phyloP scores from a whole-genome alignment of 2,888 invertebrate species.

The Eupithecia exiguata region DNA sequence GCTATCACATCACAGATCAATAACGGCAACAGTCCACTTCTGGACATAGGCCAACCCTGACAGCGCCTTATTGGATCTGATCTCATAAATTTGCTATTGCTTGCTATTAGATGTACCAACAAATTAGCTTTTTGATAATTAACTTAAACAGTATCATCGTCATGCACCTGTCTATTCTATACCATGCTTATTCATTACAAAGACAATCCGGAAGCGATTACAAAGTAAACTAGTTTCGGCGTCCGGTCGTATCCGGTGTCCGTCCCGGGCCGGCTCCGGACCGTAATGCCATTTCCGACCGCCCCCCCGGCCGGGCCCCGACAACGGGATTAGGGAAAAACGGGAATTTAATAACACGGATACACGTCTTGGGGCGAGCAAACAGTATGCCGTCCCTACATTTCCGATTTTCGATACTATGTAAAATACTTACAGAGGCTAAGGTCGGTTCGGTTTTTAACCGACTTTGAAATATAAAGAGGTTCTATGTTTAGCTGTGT shows the following conservation, averaged over 20 bases:
- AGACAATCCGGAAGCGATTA: not conserved
- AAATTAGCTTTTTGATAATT: not conserved
- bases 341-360: constrained; percentile 49
- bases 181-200: not conserved
- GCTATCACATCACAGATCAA: not conserved
- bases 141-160: not conserved
- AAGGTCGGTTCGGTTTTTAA: not conserved
- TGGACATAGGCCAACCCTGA: not conserved
- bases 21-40: not conserved
- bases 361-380: constrained; percentile 65
- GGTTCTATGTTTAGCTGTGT: not conserved
- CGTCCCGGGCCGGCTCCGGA: constrained; percentile 59
- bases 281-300: constrained; percentile 77
- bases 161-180: not conserved
- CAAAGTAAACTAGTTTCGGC: not conserved
- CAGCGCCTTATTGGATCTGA: not conserved
- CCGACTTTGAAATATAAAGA: not conserved
- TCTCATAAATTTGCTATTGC: not conserved
- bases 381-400: constrained; percentile 43
- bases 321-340: constrained; percentile 76
- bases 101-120: not conserved
- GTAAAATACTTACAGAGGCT: not conserved
- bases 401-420: constrained; percentile 8
- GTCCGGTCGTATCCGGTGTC: constrained; percentile 71
- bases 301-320: constrained; percentile 59